phyloP scores from a whole-genome alignment of 2,888 invertebrate genomes.

The Pollenia angustigena region DNA sequence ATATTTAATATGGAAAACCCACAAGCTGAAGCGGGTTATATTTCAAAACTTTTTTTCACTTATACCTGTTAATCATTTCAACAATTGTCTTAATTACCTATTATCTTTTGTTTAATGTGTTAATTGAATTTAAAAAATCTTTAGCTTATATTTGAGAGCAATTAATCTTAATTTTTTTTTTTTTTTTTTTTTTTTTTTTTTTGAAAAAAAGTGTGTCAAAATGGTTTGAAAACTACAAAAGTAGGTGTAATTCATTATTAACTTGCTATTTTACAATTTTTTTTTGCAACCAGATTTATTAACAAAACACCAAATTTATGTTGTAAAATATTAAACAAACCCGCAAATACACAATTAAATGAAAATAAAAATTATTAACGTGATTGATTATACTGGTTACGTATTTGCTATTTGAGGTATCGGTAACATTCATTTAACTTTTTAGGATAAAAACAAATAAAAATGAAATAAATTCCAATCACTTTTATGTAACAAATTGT shows the following conservation, averaged over 20 bases:
- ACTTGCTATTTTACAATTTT: conserved; percentile 24
- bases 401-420: conserved; percentile 28
- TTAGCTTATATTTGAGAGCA: not conserved
- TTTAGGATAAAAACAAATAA: conserved; percentile 51
- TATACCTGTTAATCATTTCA: not conserved
- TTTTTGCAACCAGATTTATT: conserved; percentile 29
- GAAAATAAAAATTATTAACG: conserved; percentile 54
- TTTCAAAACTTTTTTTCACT: too few relatives aligned
- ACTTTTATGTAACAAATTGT: conserved; percentile 50
- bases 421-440: conserved; percentile 41
- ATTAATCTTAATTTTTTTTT: not conserved
- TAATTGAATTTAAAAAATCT: not conserved
- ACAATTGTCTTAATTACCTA: not conserved
- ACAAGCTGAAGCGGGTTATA: not conserved
- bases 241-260: conserved; percentile 47
- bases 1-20: conserved; percentile 58
- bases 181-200: too few relatives aligned
- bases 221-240: conserved; percentile 7
- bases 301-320: conserved; percentile 39
- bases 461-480: conserved; percentile 50
- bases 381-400: conserved; percentile 68
- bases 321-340: conserved; percentile 34
- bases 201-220: conserved; percentile 29
- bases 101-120: not conserved
- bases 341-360: conserved; percentile 47